Evolutionary conservation across 1,140 invertebrate species (phyloP).

Genomic region (Oreohelix idahoensis): DNA sequence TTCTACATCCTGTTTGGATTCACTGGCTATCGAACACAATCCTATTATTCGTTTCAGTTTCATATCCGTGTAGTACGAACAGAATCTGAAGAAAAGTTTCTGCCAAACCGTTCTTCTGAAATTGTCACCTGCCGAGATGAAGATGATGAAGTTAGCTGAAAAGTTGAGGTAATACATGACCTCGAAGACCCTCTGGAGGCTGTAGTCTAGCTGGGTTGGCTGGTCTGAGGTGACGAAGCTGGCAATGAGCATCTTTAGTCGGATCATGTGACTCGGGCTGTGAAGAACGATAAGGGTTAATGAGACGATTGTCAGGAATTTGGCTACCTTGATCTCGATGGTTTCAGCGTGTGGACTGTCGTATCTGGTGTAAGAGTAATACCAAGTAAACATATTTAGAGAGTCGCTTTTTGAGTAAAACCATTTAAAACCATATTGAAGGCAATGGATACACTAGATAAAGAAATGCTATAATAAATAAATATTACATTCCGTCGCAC

Average conservation of each 20-base stretch:
- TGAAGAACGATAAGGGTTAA: slow-evolving; percentile 35
- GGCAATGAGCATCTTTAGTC: slow-evolving; percentile 33
- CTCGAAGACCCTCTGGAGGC: slow-evolving; percentile 36
- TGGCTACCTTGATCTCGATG: slow-evolving; percentile 31
- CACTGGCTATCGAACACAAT: neutral
- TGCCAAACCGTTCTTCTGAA: neutral
- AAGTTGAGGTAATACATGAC: slow-evolving; percentile 40
- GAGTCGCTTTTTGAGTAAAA: no score
- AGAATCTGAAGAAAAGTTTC: neutral
- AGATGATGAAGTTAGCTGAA: slow-evolving; percentile 24
- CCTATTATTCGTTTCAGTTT: neutral
- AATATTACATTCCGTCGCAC: no score
- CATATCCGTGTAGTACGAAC: neutral
- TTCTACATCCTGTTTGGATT: neutral
- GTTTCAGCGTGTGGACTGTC: neutral
- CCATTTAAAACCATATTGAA: no score
- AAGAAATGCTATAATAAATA: no score
- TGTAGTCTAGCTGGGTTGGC: neutral
- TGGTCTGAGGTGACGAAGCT: neutral
- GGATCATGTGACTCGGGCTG: slow-evolving; percentile 27
- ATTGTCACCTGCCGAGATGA: neutral
- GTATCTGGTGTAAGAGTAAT: neutral
- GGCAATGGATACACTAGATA: no score
- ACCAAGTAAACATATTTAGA: neutral
- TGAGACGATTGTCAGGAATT: slow-evolving; percentile 29